Evolutionary conservation across 2,797 vertebrate species (phyloP).

Genomic region (Darevskia mixta): DNA sequence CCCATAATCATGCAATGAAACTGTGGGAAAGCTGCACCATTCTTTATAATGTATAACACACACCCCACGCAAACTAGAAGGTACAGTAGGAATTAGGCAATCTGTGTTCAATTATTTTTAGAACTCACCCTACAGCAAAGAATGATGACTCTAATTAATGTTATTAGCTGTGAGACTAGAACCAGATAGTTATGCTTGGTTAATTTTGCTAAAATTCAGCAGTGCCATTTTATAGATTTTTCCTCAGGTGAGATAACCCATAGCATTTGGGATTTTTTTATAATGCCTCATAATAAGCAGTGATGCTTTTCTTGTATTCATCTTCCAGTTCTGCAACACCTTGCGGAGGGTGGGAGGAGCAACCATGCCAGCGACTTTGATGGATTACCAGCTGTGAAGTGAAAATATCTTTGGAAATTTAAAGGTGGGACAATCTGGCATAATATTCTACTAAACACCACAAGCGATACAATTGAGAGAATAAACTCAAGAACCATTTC

Average conservation of each 20-base stretch:
- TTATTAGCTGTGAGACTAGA: neutral
- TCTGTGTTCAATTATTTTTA: slow-evolving; percentile 20
- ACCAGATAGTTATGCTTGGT: neutral
- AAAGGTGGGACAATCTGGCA: neutral
- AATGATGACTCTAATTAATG: neutral
- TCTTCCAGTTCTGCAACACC: neutral
- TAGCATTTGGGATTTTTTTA: too few relatives aligned
- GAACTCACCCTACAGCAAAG: slow-evolving; percentile 6
- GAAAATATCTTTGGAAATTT: neutral
- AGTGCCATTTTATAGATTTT: neutral
- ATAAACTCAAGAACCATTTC: neutral
- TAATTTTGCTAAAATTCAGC: slow-evolving; percentile 2
- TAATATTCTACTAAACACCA: neutral
- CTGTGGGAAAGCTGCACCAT: neutral
- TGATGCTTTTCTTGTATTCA: neutral
- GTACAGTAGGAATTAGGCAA: neutral
- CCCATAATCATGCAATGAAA: neutral
- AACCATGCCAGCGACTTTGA: neutral
- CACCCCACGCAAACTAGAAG: neutral
- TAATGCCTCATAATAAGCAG: neutral
- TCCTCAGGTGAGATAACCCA: neutral
- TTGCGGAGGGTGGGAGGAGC: neutral
- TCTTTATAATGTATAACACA: neutral
- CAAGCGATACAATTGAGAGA: neutral
- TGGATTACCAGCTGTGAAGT: neutral